These are phyloP conservation scores for Hylyphantes graminicola DNA, from an alignment of 1,140 invertebrate species.

Conservation along the genomic window DNA sequence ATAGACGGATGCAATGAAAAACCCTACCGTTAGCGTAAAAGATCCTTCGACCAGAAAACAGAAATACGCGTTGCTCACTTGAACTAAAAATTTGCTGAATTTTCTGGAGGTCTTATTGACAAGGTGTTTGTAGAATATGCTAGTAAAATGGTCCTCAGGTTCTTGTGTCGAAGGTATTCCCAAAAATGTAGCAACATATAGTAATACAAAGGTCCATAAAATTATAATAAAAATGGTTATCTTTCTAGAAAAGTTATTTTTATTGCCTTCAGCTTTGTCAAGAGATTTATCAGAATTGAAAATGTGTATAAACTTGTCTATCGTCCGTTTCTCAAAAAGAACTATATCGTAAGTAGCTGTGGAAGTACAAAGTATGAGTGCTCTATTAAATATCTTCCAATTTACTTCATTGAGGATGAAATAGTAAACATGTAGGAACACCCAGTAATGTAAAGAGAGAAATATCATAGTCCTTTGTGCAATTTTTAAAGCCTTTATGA, in stretches of 20 bases:
- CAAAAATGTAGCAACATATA: constrained; percentile 12
- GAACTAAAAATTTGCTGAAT: constrained; percentile 12
- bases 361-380: constrained; percentile 15
- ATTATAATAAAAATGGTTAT: neutral
- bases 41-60: constrained; percentile 16
- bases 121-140: neutral
- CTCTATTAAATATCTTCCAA: constrained; percentile 37
- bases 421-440: constrained; percentile 23
- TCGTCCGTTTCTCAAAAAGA: neutral
- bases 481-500: neutral
- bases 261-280: neutral
- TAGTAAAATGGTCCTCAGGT: constrained; percentile 22
- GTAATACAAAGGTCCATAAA: constrained; percentile 13
- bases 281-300: constrained; percentile 1
- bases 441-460: constrained; percentile 28
- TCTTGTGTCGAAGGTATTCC: constrained; percentile 13
- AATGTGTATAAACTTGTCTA: constrained; percentile 1
- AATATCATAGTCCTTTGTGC: neutral
- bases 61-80: constrained; percentile 24
- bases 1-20: neutral
- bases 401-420: constrained; percentile 6
- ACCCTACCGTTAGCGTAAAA: neutral
- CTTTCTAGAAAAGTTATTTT: neutral
- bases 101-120: constrained; percentile 31
- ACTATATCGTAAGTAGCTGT: constrained; percentile 9